Conservation (phyloP, 2,797 vertebrate genomes). For the Natrix natrix region DNA sequence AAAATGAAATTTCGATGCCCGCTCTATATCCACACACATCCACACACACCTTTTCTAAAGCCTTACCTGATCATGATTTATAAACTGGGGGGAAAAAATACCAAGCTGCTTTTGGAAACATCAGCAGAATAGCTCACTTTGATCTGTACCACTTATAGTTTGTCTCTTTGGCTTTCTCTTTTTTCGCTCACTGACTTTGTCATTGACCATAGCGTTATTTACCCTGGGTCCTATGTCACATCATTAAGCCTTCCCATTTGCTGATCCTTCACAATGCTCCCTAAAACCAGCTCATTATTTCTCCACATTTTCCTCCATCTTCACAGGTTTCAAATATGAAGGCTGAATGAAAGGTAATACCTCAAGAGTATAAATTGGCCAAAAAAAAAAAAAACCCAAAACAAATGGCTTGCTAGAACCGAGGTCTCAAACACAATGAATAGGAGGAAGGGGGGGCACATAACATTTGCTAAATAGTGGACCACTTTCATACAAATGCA, state of each 20-base stretch:
- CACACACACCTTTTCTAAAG: background rate
- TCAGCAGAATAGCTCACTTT: background rate
- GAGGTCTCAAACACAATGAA: background rate
- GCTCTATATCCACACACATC: background rate
- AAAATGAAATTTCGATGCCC: background rate
- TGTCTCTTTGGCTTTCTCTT: background rate
- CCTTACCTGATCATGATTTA: background rate
- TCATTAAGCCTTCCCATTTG: background rate
- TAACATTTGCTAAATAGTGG: background rate
- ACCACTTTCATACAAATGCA: background rate
- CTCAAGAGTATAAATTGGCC: background rate
- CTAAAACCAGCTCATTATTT: background rate
- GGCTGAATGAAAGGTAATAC: background rate
- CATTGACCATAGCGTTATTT: background rate
- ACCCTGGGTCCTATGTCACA: background rate
- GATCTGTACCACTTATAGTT: background rate
- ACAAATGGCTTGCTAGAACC: background rate
- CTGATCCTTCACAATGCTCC: background rate
- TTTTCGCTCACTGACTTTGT: background rate
- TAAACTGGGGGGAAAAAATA: background rate
- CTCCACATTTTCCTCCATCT: background rate
- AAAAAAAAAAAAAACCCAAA: background rate
- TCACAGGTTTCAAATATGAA: background rate
- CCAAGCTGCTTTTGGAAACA: background rate
- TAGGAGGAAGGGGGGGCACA: background rate